A percentile compares a stretch with the other conserved stretches of the same genome.
Evolutionary conservation across 2,797 vertebrate genomes (phyloP).

Genomic region (Bufotes viridis): DNA sequence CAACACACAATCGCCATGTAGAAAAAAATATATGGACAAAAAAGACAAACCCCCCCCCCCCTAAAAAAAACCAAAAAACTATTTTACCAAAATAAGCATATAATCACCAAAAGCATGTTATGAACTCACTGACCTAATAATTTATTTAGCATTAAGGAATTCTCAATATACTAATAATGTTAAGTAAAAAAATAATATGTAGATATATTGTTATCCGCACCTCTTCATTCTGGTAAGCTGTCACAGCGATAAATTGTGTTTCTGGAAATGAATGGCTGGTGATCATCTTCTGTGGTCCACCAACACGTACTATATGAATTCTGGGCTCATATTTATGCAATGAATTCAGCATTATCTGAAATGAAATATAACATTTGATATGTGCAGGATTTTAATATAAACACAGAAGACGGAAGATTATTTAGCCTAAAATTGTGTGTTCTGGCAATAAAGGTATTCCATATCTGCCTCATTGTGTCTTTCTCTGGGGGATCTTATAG

Average conservation of each 20-base stretch:
- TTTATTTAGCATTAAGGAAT: neutral
- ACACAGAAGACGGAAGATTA: neutral
- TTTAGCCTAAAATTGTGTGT: too few species aligned
- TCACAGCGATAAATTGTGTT: slow-evolving; percentile 96
- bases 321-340: slow-evolving; percentile 96
- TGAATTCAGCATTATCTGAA: slow-evolving; percentile 94
- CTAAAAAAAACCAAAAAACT: too few species aligned
- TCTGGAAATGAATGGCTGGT: slow-evolving; percentile 93
- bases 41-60: too few species aligned
- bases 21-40: neutral
- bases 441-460: too few species aligned
- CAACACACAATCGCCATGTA: too few species aligned
- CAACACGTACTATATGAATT: slow-evolving; percentile 92
- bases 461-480: too few species aligned
- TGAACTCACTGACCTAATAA: too few species aligned
- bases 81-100: neutral
- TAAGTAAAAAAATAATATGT: neutral
- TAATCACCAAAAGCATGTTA: neutral
- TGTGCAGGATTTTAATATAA: neutral
- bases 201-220: slow-evolving; percentile 68
- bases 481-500: too few species aligned
- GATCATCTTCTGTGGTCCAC: slow-evolving; percentile 88
- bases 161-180: neutral
- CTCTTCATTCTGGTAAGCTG: slow-evolving; percentile 98
- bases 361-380: slow-evolving; percentile 32